phyloP scores from a whole-genome alignment of 2,888 invertebrate genomes.

The Lepidonotus clava region DNA sequence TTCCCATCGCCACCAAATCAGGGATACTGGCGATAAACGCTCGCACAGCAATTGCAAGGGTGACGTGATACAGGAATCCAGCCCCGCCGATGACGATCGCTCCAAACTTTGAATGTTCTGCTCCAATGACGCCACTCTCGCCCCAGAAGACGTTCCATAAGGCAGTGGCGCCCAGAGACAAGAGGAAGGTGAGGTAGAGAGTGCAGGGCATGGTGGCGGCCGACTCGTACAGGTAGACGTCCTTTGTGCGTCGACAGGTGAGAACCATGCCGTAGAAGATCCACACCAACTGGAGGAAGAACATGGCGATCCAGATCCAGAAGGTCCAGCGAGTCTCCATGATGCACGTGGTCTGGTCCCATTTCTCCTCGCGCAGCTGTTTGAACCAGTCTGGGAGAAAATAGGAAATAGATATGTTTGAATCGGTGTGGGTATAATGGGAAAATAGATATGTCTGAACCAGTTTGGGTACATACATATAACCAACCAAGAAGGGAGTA shows the following conservation, averaged over 20 bases:
- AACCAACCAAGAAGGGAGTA: too few relatives aligned
- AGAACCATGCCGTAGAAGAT: constrained; percentile 46
- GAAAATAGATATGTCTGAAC: constrained; percentile 5
- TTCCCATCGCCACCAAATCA: not conserved
- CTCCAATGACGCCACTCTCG: not conserved
- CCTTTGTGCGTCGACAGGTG: constrained; percentile 34
- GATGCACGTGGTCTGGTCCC: not conserved
- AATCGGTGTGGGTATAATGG: too few relatives aligned
- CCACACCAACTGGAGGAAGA: constrained; percentile 32
- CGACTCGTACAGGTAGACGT: constrained; percentile 15
- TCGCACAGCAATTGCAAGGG: not conserved
- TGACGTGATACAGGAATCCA: not conserved
- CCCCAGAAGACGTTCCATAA: constrained; percentile 42
- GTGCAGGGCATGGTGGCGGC: constrained; percentile 38
- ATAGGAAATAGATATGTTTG: not conserved
- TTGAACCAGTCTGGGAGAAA: constrained; percentile 45
- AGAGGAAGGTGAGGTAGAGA: not conserved
- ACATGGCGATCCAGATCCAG: constrained; percentile 52
- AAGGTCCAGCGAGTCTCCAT: constrained; percentile 40
- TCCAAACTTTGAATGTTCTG: not conserved
- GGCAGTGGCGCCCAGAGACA: constrained; percentile 14
- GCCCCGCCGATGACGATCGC: not conserved
- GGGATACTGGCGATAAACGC: constrained; percentile 24
- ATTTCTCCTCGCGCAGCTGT: not conserved
- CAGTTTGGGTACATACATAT: too few relatives aligned